These are phyloP conservation scores for Phalloptychus januarius DNA, from an alignment of 2,797 vertebrate genomes.

Conservation along the genomic window DNA sequence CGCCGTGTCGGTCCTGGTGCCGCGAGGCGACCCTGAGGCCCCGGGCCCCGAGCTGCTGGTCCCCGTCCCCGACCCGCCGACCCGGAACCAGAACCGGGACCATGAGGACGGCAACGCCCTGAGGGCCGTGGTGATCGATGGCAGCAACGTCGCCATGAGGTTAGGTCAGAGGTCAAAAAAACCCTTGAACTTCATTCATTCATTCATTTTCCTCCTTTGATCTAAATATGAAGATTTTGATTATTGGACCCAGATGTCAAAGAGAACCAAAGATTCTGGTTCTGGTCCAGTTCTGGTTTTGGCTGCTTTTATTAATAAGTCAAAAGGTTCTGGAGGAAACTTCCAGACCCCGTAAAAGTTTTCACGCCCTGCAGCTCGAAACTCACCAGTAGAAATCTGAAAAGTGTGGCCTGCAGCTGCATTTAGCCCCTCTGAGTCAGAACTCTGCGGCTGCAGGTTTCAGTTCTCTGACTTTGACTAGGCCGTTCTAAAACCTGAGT, in stretches of 20 bases:
- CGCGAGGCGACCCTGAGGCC: slow-evolving; percentile 72
- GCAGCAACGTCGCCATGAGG: slow-evolving; percentile 99
- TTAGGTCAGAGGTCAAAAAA: slow-evolving; percentile 57
- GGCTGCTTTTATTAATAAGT: too few relatives aligned
- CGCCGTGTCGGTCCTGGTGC: slow-evolving; percentile 64
- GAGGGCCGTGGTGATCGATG: slow-evolving; percentile 93
- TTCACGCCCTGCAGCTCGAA: too few relatives aligned
- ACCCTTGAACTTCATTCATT: neutral
- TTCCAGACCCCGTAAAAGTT: too few relatives aligned
- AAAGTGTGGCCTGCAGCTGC: neutral
- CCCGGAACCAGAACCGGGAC: slow-evolving; percentile 79
- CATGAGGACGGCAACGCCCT: slow-evolving; percentile 84
- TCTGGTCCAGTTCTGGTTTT: too few relatives aligned
- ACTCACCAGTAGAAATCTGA: neutral
- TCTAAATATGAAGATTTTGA: neutral
- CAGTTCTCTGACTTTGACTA: neutral
- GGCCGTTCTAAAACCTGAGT: neutral
- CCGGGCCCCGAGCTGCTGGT: slow-evolving; percentile 62
- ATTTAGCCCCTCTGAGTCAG: neutral
- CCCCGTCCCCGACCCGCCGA: slow-evolving; percentile 14
- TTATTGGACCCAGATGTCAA: neutral
- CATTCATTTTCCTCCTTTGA: neutral
- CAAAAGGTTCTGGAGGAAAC: too few relatives aligned
- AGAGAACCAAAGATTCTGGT: neutral
- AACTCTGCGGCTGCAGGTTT: neutral